Conservation (phyloP, 2,797 vertebrate species). For the Spinibarbus caldwelli region DNA sequence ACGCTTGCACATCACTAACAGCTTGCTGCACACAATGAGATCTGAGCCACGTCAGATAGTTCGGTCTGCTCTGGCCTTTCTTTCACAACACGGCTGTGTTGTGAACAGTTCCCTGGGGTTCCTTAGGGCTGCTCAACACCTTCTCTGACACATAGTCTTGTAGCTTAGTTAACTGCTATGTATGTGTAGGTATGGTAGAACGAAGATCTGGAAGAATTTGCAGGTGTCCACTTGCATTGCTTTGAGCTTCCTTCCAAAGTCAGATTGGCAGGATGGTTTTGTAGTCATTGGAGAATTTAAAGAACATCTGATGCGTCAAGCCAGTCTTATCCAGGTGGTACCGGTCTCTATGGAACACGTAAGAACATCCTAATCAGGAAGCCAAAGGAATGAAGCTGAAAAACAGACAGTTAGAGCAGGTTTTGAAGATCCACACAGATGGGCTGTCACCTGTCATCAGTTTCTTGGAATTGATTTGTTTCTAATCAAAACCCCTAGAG, state of each 20-base stretch:
- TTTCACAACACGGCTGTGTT: not conserved
- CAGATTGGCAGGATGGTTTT: not conserved
- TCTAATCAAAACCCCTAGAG: not conserved
- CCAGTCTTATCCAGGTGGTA: conserved; percentile 8
- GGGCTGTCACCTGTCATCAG: not conserved
- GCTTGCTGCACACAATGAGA: conserved; percentile 9
- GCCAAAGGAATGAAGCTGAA: conserved; percentile 11
- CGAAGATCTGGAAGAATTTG: not conserved
- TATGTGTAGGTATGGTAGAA: not conserved
- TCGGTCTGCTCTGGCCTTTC: not conserved
- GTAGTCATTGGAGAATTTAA: not conserved
- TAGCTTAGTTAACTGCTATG: not conserved
- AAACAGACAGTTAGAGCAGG: not conserved
- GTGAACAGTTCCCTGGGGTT: conserved; percentile 16
- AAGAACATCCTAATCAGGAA: not conserved
- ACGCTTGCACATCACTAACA: not conserved
- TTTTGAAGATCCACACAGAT: not conserved
- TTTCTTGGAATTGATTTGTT: not conserved
- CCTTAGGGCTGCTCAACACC: conserved; percentile 16
- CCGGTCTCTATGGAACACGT: not conserved
- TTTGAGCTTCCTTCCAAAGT: not conserved
- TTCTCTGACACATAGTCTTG: not conserved
- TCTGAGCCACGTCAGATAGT: conserved; percentile 12
- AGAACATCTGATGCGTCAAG: not conserved
- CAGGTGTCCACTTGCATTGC: not conserved